Conservation (phyloP, 2,888 invertebrate genomes). For the Hemistola chrysoprasaria region DNA sequence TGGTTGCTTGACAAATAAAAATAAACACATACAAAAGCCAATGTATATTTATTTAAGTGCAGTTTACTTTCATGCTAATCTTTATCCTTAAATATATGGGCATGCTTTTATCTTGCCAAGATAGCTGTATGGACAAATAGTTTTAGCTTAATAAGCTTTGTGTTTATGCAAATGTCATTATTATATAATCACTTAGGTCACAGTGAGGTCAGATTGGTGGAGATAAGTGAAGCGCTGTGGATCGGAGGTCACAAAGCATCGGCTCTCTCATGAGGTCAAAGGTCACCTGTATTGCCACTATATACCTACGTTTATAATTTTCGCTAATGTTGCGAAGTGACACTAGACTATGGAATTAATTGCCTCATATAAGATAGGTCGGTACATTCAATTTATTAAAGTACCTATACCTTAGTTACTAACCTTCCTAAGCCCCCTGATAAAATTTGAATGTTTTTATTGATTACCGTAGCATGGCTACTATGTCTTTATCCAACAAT, state of each 20-base stretch:
- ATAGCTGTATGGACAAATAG: constrained; percentile 16
- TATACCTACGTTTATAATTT: no score
- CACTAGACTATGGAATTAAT: no score
- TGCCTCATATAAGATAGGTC: no score
- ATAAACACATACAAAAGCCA: constrained; percentile 20
- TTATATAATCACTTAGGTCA: constrained; percentile 37
- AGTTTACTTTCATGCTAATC: constrained; percentile 24
- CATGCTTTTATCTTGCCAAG: constrained; percentile 6
- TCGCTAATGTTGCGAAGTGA: no score
- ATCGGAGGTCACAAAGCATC: constrained; percentile 43
- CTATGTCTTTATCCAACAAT: no score
- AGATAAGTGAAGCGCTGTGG: constrained; percentile 37
- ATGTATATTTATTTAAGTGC: constrained; percentile 32
- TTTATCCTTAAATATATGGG: constrained; percentile 19
- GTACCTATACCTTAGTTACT: no score
- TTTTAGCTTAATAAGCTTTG: constrained; percentile 9
- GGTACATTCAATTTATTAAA: no score
- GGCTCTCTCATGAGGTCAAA: constrained; percentile 16
- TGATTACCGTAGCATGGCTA: no score
- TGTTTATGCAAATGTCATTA: constrained; percentile 31
- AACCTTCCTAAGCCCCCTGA: no score
- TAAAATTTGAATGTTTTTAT: no score
- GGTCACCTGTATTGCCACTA: no score
- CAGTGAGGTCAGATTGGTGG: constrained; percentile 43
- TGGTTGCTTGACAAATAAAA: constrained; percentile 22